Conservation (phyloP, 2,888 invertebrate genomes). For the Temnothorax rugatulus region DNA sequence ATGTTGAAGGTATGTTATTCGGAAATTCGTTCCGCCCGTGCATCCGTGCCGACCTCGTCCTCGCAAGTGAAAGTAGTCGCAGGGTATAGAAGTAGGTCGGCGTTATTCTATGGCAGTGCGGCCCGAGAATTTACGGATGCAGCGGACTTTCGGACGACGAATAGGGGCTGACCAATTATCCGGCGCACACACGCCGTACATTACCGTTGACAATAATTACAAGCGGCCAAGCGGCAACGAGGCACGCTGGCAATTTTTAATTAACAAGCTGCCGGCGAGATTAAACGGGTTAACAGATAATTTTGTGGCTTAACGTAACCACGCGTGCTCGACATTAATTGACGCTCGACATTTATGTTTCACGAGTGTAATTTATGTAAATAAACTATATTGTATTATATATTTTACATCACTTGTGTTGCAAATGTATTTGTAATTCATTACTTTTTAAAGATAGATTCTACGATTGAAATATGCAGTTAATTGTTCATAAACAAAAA, state of each 20-base stretch:
- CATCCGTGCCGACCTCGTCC: constrained; percentile 63
- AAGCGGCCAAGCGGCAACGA: background rate
- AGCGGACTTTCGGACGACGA: constrained; percentile 36
- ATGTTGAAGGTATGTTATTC: constrained; percentile 54
- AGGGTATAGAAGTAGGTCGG: constrained; percentile 72
- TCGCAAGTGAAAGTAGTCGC: constrained; percentile 81
- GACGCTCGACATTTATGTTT: background rate
- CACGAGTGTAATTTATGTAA: background rate
- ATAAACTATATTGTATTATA: background rate
- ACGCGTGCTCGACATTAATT: background rate
- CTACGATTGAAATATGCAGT: background rate
- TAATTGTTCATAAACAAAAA: background rate
- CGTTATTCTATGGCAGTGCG: constrained; percentile 65
- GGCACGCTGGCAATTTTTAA: constrained; percentile 28
- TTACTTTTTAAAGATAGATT: background rate
- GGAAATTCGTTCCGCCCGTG: constrained; percentile 59
- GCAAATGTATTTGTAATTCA: background rate
- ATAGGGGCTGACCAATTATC: constrained; percentile 45
- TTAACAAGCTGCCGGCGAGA: constrained; percentile 30
- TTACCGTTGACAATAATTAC: constrained; percentile 47
- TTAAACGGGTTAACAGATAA: constrained; percentile 1
- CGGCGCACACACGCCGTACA: background rate
- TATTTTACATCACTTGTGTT: background rate
- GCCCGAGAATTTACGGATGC: constrained; percentile 63
- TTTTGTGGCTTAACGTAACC: constrained; percentile 1